Conservation (phyloP, 2,797 vertebrate species). For the Sebastes paucispinis region DNA sequence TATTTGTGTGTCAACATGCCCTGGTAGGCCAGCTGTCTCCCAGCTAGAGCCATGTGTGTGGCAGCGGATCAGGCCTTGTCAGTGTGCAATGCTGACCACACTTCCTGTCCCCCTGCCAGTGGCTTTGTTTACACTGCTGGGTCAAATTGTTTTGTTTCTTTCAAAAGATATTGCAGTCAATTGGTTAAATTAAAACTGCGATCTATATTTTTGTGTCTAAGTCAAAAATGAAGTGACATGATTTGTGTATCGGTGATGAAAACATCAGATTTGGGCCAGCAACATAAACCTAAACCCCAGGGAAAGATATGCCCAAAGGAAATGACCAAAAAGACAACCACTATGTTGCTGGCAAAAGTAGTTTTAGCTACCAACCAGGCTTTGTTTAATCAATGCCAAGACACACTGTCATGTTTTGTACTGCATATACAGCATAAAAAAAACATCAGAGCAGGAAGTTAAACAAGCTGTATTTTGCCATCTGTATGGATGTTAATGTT, state of each 20-base stretch:
- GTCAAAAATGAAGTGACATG: not conserved
- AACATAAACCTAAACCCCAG: not conserved
- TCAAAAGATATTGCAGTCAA: not conserved
- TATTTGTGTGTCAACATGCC: constrained; percentile 79
- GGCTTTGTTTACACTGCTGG: constrained; percentile 53
- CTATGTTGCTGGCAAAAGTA: constrained; percentile 55
- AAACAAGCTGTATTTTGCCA: not conserved
- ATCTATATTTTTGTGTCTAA: not conserved
- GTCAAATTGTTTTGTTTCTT: constrained; percentile 25
- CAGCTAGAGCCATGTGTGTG: constrained; percentile 81
- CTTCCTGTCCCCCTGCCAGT: constrained; percentile 77
- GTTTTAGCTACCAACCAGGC: constrained; percentile 18
- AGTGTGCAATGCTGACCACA: constrained; percentile 71
- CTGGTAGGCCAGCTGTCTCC: constrained; percentile 78
- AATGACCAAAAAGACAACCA: constrained; percentile 29
- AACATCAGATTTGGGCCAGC: constrained; percentile 9
- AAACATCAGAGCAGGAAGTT: not conserved
- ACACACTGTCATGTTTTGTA: constrained; percentile 25
- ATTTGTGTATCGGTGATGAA: not conserved
- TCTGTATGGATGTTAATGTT: not conserved
- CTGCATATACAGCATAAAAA: constrained; percentile 43
- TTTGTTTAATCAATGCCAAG: constrained; percentile 46
- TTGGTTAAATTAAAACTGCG: not conserved
- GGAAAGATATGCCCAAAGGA: constrained; percentile 21
- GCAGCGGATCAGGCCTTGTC: constrained; percentile 75